phyloP scores from a whole-genome alignment of 1,140 invertebrate species.

The Saccostrea echinata region DNA sequence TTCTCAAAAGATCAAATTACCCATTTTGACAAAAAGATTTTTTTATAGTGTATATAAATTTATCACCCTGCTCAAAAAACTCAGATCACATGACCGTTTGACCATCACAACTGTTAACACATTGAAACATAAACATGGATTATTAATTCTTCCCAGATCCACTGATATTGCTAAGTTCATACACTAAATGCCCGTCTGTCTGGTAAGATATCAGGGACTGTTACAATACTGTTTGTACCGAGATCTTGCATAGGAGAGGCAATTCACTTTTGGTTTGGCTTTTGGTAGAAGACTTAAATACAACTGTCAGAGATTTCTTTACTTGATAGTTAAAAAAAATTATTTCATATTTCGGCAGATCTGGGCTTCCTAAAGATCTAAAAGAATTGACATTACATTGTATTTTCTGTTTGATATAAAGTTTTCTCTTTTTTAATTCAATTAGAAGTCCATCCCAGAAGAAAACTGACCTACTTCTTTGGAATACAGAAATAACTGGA shows the following conservation, averaged over 20 bases:
- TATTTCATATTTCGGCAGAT: background rate
- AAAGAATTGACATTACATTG: background rate
- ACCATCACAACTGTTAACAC: background rate
- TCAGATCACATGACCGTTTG: background rate
- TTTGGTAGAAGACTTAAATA: slow-evolving; percentile 31
- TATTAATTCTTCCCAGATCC: background rate
- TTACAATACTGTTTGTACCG: background rate
- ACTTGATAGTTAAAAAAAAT: background rate
- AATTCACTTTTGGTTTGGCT: slow-evolving; percentile 18
- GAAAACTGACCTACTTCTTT: background rate
- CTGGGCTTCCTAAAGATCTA: slow-evolving; percentile 33
- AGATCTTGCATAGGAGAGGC: slow-evolving; percentile 29
- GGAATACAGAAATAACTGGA: background rate
- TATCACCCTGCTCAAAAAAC: background rate
- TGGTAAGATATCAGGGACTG: background rate
- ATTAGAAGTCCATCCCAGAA: background rate
- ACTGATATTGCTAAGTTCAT: background rate
- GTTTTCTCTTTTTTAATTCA: background rate
- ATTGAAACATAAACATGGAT: background rate
- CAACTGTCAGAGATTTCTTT: background rate
- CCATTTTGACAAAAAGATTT: background rate
- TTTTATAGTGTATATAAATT: background rate
- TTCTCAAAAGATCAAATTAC: background rate
- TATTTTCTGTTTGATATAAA: background rate
- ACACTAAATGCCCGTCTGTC: background rate